phyloP scores from a whole-genome alignment of 2,113 vertebrate species.

The Xiphias gladius region DNA sequence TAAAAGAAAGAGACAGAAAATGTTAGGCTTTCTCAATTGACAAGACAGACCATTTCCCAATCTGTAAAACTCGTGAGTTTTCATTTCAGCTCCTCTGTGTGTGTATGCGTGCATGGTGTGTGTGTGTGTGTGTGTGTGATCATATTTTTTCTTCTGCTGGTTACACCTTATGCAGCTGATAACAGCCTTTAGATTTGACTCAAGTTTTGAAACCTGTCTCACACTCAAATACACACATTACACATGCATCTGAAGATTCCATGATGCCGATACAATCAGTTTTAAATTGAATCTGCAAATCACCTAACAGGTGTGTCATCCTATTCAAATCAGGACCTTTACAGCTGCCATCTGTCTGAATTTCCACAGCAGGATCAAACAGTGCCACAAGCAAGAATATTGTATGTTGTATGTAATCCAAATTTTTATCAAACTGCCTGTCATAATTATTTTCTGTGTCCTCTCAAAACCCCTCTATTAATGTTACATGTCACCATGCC shows the following conservation, averaged over 20 bases:
- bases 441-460: neutral
- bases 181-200: neutral
- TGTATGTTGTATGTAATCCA: neutral
- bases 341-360: neutral
- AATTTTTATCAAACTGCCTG: neutral
- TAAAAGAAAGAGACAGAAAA: too few species aligned
- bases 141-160: too few species aligned
- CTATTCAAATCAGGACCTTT: slow-evolving; percentile 6
- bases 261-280: slow-evolving; percentile 2
- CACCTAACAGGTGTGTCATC: neutral
- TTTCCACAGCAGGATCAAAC: neutral
- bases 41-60: too few species aligned
- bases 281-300: neutral
- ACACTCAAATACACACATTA: neutral
- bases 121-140: too few species aligned
- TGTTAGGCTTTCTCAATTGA: too few species aligned
- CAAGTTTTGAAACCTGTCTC: neutral
- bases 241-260: neutral
- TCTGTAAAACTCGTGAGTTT: too few species aligned
- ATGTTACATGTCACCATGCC: neutral
- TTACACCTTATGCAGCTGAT: neutral
- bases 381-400: neutral
- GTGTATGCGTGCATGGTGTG: too few species aligned
- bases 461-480: neutral
- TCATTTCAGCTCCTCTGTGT: too few species aligned